Evolutionary conservation across 2,113 vertebrate genomes (phyloP).

Genomic region (Gadus macrocephalus): DNA sequence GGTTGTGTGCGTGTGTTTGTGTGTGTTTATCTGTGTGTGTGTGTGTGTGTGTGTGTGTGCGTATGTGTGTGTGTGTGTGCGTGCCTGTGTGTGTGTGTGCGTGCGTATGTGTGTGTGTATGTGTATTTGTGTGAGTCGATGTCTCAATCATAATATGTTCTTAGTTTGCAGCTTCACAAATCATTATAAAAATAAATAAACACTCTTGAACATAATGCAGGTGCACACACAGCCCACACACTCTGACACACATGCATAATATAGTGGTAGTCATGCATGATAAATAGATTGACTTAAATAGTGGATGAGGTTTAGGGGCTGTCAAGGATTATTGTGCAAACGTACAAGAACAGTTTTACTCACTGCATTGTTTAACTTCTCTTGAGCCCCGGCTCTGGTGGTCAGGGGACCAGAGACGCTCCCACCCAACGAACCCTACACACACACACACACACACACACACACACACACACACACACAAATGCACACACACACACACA

Average conservation of each 20-base stretch:
- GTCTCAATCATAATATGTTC: not conserved
- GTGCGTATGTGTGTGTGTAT: not conserved
- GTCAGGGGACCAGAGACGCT: conserved; percentile 35
- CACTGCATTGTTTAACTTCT: conserved; percentile 55
- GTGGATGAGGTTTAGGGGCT: conserved; percentile 59
- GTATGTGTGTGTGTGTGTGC: conserved; percentile 20
- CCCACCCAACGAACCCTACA: conserved; percentile 33
- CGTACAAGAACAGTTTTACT: conserved; percentile 48
- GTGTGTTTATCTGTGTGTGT: conserved; percentile 17
- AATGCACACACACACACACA: not conserved
- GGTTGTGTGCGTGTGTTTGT: conserved; percentile 15
- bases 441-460: not conserved
- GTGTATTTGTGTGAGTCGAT: not conserved
- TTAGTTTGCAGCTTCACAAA: not conserved
- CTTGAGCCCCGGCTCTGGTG: conserved; percentile 29
- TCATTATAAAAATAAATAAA: not conserved
- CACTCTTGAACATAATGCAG: conserved; percentile 1
- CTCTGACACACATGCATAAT: conserved; percentile 17
- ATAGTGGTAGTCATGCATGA: conserved; percentile 54
- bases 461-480: not conserved
- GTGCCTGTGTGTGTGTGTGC: conserved; percentile 3
- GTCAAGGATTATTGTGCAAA: conserved; percentile 48
- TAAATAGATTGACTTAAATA: conserved; percentile 64
- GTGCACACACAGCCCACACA: conserved; percentile 14
- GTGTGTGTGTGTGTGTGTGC: conserved; percentile 7